Evolutionary conservation across 2,113 vertebrate genomes (phyloP).

Genomic region (Chaetodon auriga): DNA sequence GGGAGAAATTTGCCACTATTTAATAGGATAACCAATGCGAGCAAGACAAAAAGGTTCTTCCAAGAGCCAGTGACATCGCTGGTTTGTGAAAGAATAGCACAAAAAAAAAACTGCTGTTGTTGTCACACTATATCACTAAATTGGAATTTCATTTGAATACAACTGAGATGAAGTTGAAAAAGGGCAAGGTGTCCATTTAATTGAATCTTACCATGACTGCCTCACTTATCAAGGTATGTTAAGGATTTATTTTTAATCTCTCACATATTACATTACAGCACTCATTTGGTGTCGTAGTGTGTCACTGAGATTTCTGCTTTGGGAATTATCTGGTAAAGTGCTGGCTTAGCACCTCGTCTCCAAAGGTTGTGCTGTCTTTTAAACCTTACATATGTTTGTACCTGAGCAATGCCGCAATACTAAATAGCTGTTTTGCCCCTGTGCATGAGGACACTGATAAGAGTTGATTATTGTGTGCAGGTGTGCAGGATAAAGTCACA

Average conservation of each 20-base stretch:
- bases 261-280: background rate
- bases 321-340: background rate
- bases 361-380: background rate
- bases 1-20: no score
- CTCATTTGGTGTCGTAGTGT: background rate
- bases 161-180: no score
- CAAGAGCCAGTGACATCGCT: no score
- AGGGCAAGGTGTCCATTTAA: background rate
- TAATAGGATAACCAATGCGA: no score
- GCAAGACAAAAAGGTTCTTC: no score
- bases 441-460: background rate
- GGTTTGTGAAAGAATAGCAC: no score
- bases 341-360: background rate
- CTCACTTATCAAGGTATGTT: background rate
- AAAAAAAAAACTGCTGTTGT: no score
- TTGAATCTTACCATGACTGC: background rate
- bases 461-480: conserved; percentile 1
- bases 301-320: background rate
- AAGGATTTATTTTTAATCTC: conserved; percentile 3
- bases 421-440: rapidly evolving
- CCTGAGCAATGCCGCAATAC: background rate
- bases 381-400: background rate
- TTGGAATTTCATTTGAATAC: no score
- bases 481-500: background rate
- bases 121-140: no score